Evolutionary conservation across 2,888 invertebrate species (phyloP).

Genomic region (Syritta pipiens): DNA sequence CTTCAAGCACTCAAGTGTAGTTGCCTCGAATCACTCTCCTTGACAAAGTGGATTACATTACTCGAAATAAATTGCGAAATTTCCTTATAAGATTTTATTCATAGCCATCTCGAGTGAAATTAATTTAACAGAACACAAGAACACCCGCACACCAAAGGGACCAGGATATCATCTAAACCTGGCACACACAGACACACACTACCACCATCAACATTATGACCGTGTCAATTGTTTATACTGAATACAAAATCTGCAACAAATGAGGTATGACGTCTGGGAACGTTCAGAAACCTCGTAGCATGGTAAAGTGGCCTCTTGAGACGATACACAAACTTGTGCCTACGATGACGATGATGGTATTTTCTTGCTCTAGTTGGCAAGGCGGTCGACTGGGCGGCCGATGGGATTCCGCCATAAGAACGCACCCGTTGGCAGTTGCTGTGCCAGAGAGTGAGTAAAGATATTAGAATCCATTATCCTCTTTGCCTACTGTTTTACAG

Average conservation of each 20-base stretch:
- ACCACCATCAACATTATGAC: background rate
- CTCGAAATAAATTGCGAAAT: slow-evolving; percentile 43
- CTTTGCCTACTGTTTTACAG: slow-evolving; percentile 57
- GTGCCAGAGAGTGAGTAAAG: slow-evolving; percentile 19
- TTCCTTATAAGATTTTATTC: slow-evolving; percentile 22
- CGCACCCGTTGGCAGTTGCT: slow-evolving; percentile 9
- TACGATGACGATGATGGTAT: slow-evolving; percentile 31
- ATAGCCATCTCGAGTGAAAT: slow-evolving; percentile 38
- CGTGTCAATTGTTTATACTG: slow-evolving; percentile 48
- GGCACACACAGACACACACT: background rate
- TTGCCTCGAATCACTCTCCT: slow-evolving; percentile 6
- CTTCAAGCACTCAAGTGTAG: slow-evolving; percentile 4
- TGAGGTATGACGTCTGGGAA: slow-evolving; percentile 32
- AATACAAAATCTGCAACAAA: slow-evolving; percentile 47
- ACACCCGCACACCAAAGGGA: background rate
- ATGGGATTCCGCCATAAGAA: background rate
- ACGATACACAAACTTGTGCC: slow-evolving; percentile 50
- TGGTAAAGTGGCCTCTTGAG: slow-evolving; percentile 48
- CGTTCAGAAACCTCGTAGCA: slow-evolving; percentile 10
- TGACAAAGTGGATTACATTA: slow-evolving; percentile 28
- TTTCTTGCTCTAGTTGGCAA: slow-evolving; percentile 50
- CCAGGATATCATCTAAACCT: background rate
- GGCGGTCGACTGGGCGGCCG: too few species aligned
- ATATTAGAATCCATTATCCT: slow-evolving; percentile 62
- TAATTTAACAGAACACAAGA: slow-evolving; percentile 45